These are phyloP conservation scores for Mystacornis crossleyi DNA, from an alignment of 2,113 vertebrate species.

Conservation along the genomic window DNA sequence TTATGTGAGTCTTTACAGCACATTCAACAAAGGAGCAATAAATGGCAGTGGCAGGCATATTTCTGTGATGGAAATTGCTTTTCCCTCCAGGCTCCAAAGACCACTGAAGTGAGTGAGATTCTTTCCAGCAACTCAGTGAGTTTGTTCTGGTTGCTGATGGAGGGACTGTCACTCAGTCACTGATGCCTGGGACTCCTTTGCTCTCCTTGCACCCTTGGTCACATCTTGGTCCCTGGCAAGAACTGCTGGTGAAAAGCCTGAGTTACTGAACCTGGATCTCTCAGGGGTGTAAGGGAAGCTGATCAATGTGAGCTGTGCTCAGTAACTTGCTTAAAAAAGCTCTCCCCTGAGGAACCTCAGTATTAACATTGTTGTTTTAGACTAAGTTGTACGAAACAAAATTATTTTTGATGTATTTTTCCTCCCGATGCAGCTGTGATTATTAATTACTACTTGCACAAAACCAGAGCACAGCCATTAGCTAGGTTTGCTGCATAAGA, in stretches of 20 bases:
- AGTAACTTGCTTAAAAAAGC: neutral
- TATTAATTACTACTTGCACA: neutral
- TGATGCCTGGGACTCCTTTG: neutral
- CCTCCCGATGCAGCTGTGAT: accelerated
- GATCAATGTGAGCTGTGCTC: neutral
- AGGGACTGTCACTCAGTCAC: neutral
- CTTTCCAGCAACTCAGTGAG: neutral
- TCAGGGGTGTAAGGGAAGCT: neutral
- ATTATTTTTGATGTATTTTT: neutral
- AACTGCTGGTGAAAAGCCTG: neutral
- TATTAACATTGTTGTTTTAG: neutral
- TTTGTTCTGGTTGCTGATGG: neutral
- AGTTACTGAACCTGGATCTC: neutral
- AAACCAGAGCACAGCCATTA: neutral
- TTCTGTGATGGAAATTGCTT: conserved; percentile 8
- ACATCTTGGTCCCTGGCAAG: neutral
- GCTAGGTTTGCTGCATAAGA: neutral
- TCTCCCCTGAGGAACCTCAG: neutral
- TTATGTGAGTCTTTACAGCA: neutral
- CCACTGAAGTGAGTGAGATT: neutral
- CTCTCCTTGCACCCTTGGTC: neutral
- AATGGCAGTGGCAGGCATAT: neutral
- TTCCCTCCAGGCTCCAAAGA: conserved; percentile 14
- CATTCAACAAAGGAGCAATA: conserved; percentile 34
- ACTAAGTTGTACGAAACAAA: neutral